These are phyloP conservation scores for Percina caprodes DNA, from an alignment of 2,113 vertebrate species.

Conservation along the genomic window DNA sequence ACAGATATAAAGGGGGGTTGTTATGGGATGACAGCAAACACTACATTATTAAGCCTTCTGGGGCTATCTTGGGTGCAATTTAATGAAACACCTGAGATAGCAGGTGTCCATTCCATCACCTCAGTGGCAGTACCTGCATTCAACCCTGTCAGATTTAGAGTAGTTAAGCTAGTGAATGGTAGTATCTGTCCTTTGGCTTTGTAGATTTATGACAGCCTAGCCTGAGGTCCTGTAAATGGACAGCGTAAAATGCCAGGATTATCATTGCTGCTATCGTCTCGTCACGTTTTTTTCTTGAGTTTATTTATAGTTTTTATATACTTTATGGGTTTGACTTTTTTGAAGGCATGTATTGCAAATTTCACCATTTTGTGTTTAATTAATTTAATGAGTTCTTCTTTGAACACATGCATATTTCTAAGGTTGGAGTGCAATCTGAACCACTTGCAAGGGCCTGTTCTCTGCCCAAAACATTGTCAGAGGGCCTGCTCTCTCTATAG, in stretches of 20 bases:
- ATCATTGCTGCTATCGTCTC: neutral
- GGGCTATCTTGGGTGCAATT: constrained; percentile 22
- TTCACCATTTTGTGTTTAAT: too few species aligned
- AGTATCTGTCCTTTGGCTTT: constrained; percentile 3
- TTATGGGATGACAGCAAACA: constrained; percentile 24
- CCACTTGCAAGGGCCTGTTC: too few species aligned
- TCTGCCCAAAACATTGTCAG: too few species aligned
- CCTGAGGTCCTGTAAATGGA: neutral
- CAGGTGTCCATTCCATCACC: constrained; percentile 34
- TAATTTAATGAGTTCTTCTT: too few species aligned
- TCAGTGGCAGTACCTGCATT: constrained; percentile 23
- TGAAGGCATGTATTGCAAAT: too few species aligned
- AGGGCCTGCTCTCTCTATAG: too few species aligned
- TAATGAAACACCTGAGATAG: constrained; percentile 43
- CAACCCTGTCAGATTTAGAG: constrained; percentile 28
- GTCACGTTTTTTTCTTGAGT: too few species aligned
- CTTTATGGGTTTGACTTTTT: too few species aligned
- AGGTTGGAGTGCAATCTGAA: too few species aligned
- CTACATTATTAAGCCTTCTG: constrained; percentile 32
- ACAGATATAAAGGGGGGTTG: neutral
- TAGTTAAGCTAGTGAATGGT: constrained; percentile 1
- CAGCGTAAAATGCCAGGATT: constrained; percentile 16
- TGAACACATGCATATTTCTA: too few species aligned
- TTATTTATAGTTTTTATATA: too few species aligned
- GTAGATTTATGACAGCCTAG: constrained; percentile 20